Evolutionary conservation across 2,888 invertebrate species (phyloP).

Genomic region (Cephus rjabovi): DNA sequence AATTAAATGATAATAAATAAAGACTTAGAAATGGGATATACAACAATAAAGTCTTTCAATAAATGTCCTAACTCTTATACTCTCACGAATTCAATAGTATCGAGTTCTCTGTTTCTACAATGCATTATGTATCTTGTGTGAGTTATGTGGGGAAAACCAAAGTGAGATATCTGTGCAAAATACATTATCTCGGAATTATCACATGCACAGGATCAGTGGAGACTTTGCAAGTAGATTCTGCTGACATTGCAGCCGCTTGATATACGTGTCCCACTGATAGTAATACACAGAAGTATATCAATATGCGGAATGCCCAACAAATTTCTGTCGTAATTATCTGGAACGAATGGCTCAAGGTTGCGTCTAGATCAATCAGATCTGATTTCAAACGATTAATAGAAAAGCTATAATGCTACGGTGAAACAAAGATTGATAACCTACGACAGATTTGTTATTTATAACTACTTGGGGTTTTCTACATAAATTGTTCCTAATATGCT

Average conservation of each 20-base stretch:
- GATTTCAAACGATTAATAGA: background rate
- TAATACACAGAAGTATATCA: background rate
- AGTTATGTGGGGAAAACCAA: constrained; percentile 48
- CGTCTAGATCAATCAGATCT: background rate
- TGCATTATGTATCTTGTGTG: background rate
- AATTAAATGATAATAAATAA: background rate
- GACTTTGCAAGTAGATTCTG: background rate
- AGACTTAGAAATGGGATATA: background rate
- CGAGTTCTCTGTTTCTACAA: background rate
- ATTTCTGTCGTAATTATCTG: background rate
- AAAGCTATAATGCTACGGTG: background rate
- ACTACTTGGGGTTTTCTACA: background rate
- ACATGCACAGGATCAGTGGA: background rate
- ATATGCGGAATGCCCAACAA: background rate
- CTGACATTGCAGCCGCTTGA: background rate
- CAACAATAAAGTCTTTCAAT: background rate
- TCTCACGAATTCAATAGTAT: background rate
- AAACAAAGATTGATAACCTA: background rate
- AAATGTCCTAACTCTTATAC: background rate
- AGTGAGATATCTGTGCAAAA: constrained; percentile 39
- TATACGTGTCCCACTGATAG: background rate
- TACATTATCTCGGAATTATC: constrained; percentile 27
- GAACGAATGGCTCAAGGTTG: background rate
- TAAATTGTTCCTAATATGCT: background rate
- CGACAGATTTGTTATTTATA: background rate